These are phyloP conservation scores for Agrotis exclamationis DNA, from an alignment of 2,888 invertebrate genomes.

Conservation along the genomic window DNA sequence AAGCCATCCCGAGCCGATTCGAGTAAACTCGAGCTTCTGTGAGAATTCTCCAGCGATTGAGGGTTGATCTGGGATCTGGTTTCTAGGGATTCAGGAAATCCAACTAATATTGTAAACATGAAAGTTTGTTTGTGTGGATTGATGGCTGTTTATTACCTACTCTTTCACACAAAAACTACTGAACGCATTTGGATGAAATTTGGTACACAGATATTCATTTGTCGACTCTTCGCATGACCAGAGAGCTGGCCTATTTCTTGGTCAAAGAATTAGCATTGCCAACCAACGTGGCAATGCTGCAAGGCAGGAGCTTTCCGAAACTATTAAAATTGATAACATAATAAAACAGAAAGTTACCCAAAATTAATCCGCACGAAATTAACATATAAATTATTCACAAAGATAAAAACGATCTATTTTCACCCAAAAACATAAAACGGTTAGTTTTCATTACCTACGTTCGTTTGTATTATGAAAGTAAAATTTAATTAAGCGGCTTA, in stretches of 20 bases:
- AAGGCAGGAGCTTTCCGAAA: no score
- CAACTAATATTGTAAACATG: no score
- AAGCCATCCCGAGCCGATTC: slow-evolving; percentile 26
- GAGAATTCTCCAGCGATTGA: slow-evolving; percentile 4
- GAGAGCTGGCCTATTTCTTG: no score
- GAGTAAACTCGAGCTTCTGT: slow-evolving; percentile 17
- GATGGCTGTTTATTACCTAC: no score
- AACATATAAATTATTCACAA: slow-evolving; percentile 10
- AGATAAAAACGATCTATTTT: slow-evolving; percentile 14
- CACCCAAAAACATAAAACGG: not conserved
- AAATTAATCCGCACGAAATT: slow-evolving; percentile 13
- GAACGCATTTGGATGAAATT: no score
- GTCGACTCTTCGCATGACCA: no score
- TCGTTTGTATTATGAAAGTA: slow-evolving; percentile 15
- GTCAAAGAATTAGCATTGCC: no score
- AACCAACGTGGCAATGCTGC: no score
- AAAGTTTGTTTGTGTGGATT: no score
- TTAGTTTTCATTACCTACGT: slow-evolving; percentile 11
- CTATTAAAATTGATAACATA: not conserved
- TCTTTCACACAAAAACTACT: no score
- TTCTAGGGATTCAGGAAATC: not conserved
- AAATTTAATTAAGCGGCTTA: slow-evolving; percentile 45
- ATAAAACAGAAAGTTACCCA: not conserved
- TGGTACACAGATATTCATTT: no score
- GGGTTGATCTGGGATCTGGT: not conserved